A percentile compares a stretch with the other conserved stretches of the same genome.
These are phyloP conservation scores for Lycophotia porphyrea DNA, from an alignment of 2,888 invertebrate species.

Conservation along the genomic window DNA sequence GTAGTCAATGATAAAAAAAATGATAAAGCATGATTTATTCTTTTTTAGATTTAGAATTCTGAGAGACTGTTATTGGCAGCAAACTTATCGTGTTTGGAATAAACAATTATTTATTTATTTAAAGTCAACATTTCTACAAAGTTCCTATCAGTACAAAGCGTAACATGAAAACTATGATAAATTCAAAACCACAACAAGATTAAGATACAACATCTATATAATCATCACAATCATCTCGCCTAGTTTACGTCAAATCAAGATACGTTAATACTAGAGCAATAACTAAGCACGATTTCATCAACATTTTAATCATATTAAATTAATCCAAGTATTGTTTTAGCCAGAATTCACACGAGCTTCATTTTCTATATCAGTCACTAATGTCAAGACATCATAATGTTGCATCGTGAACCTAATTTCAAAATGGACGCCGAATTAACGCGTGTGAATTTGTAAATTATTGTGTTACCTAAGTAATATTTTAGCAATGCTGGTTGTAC, in stretches of 20 bases:
- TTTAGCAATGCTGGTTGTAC: constrained; percentile 33
- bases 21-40: neutral
- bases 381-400: constrained; percentile 53
- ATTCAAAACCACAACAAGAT: constrained; percentile 4
- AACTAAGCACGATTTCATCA: constrained; percentile 59
- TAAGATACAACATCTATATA: constrained; percentile 28
- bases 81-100: neutral
- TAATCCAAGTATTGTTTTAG: constrained; percentile 53
- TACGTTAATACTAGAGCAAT: constrained; percentile 26
- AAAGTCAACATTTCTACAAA: neutral
- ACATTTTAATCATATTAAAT: constrained; percentile 42
- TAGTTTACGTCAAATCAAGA: constrained; percentile 22
- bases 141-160: constrained; percentile 5
- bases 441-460: constrained; percentile 62
- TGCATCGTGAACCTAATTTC: constrained; percentile 59
- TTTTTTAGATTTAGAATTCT: neutral
- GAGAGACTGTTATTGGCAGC: neutral
- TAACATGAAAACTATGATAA: neutral
- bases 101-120: neutral
- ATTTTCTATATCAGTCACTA: constrained; percentile 51
- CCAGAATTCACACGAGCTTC: constrained; percentile 62
- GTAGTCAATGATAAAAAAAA: neutral
- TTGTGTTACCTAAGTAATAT: constrained; percentile 47
- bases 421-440: constrained; percentile 51
- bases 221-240: constrained; percentile 27